Base-by-base conservation (phyloP, 2,797 vertebrate genomes). In the Pangasius macronema region DNA sequence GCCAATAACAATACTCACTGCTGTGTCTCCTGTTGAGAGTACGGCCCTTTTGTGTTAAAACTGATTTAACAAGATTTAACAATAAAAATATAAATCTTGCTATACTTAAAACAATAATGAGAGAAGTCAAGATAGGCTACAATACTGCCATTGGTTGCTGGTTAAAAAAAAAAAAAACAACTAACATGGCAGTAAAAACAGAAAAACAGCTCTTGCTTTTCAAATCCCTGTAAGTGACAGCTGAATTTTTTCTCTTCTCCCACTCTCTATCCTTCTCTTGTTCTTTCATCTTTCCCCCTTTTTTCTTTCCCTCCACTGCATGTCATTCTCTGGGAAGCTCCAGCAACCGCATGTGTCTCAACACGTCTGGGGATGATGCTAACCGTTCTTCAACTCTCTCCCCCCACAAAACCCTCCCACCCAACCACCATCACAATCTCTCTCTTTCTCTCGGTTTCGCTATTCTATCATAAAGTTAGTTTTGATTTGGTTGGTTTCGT, bases 321-420 rank as follows among this genome's bases (percentile, higher is more conserved):
- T 90, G 88, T 88, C 87, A 89, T 89, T 89, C 87, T 36, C 90
- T 89, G 86, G 89, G 89, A 92, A 91, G 83, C 89, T 88, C 85
- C 89, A 88, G 85, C 68, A 91, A 82, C 73, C 63, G 82, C 75
- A 91, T 91, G 76, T 90, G 92, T 90, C 92, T 89, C 77, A 73
- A 91, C 91, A 90, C 39, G 92, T 89, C 88, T 81, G 18, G 70
- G 72, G 86, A 87, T 67, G 84, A 90, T 90, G 79, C 82, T 76
- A 85, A 85, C 87, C 80, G 24, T 81, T 88, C 89, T 83, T 87
- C 76, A 72, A 63, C 86, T 87, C 67, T 2, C 33, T 55, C 55
- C 30, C 81, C 42, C n/a, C 57, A 63, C 46, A 46, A 46, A 46
- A 36, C 51, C 20, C 53, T n/a, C 49, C 49, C 51, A 16, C 51